Evolutionary conservation across 2,797 vertebrate species (phyloP), one percentile per base, ranked within the genome.

Genomic region (Sebastes melanostomus): DNA sequence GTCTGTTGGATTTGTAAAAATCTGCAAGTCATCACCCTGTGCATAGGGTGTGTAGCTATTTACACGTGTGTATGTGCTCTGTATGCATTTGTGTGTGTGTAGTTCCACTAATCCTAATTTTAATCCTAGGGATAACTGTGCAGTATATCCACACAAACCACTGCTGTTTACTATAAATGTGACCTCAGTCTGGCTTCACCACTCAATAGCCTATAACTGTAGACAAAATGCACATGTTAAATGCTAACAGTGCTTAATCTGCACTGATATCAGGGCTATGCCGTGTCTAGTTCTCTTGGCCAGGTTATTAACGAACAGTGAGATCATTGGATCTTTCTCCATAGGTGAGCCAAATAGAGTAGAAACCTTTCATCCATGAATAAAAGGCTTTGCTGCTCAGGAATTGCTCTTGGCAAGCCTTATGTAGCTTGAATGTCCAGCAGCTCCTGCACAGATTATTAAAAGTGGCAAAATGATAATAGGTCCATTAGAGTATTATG

Each of bases 351-450:
- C 82, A 87, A 85, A 88, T 83, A 59, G 77, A 87, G 79, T 11
- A 78, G 83, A 82, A 79, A 80, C 63, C 77, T 87, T 81, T 89
- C 84, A 89, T 82, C 88, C 87, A 81, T 73, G 75, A 80, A 90
- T 92, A 91, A 94, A 91, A 87, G 88, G 90, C 82, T 90, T 91
- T 90, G 65, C 69, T 80, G 1, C 58, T 86, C 75, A 78, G 79
- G 81, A 90, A 76, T 80, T 75, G 32, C 79, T 84, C 55, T 81
- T 88, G 61, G 88, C 83, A 74, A 70, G 66, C 66, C 75, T 69
- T 11, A n/a, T 78, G 75, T 76, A 66, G 68, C 62, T 75, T 68
- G 56, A 85, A 78, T 67, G 82, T 84, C 83, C 82, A 68, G 69
- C 60, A 81, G 85, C 72, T 78, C 61, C 62, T 62, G 36, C 74